Base-by-base conservation (phyloP, 2,113 vertebrate species). In the Gasterosteus aculeatus region DNA sequence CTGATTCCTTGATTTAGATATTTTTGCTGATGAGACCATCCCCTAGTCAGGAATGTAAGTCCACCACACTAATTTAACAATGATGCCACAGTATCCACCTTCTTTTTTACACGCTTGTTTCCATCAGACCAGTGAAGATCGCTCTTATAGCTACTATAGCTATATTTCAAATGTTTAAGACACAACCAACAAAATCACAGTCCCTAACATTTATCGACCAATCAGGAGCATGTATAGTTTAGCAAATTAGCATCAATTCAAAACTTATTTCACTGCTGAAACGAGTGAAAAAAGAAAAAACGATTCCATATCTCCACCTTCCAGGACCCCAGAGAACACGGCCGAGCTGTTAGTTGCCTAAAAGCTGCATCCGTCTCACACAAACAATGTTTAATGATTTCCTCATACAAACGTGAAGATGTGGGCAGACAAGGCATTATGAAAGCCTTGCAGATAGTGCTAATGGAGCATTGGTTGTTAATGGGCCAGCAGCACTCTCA, bases 391-490 rank as follows among this genome's bases (percentile, higher is more conserved):
- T 91, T 92, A 92, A 93, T 91, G 92, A 93, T 93, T 93, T 92
- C 92, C 93, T 92, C 89, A 83, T 87, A 84, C 77, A 84, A 91
- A 92, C 82, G 85, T 89, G 87, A 85, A 88, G 87, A 91, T 92
- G 89, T 58, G 85, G 85, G 77, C 85, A 86, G 89, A 90, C 82
- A 88, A 90, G 86, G 90, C 88, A 83, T 94, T 90, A 89, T 91
- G 90, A 88, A 85, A 89, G 91, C 87, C 69, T 72, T 33, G 81
- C 85, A 92, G 94, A 94, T 94, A 93, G 91, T 80, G 88, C 92
- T 94, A 93, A 94, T 94, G 94, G 91, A 89, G 85, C 88, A 60
- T 77, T 89, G 92, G 83, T 86, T 94, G 93, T 93, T 94, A 93
- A 94, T 94, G 93, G 94, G 88, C 82, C 69, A 89, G 91, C 88